phyloP scores from a whole-genome alignment of 2,797 vertebrate genomes.

The Paguma larvata region DNA sequence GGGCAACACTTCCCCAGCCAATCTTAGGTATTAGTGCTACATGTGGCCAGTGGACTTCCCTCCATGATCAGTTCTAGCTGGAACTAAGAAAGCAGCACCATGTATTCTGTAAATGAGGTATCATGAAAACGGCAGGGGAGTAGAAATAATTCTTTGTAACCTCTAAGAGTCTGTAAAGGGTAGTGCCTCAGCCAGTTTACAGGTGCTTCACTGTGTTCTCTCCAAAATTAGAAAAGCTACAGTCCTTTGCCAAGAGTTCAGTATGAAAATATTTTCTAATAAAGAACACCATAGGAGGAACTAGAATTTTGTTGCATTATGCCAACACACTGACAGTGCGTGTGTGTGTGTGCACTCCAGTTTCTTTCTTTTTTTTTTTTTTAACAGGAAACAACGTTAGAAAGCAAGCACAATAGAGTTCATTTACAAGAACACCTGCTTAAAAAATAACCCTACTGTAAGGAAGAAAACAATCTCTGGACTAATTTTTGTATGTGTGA shows the following conservation, averaged over 20 bases:
- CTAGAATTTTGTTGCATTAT: conserved; percentile 41
- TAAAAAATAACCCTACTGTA: conserved; percentile 64
- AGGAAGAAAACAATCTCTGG: conserved; percentile 52
- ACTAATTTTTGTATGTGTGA: background rate
- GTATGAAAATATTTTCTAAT: conserved; percentile 72
- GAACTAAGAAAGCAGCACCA: background rate
- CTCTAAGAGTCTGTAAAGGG: background rate
- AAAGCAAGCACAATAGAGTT: conserved; percentile 53
- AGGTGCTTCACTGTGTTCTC: conserved; percentile 24
- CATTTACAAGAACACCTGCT: conserved; percentile 59
- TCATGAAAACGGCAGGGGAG: background rate
- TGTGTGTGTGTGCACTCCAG: background rate
- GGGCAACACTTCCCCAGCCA: background rate
- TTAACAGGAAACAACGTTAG: conserved; percentile 24
- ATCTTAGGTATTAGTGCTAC: background rate
- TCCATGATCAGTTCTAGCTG: background rate
- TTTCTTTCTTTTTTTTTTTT: background rate
- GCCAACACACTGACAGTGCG: conserved; percentile 35
- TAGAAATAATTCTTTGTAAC: background rate
- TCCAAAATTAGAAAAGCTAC: conserved; percentile 60
- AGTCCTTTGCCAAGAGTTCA: conserved; percentile 65
- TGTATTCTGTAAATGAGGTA: background rate
- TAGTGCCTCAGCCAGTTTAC: background rate
- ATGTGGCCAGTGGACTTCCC: background rate
- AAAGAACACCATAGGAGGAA: conserved; percentile 65